phyloP scores from a whole-genome alignment of 2,888 invertebrate genomes.

The Philereme transversata region DNA sequence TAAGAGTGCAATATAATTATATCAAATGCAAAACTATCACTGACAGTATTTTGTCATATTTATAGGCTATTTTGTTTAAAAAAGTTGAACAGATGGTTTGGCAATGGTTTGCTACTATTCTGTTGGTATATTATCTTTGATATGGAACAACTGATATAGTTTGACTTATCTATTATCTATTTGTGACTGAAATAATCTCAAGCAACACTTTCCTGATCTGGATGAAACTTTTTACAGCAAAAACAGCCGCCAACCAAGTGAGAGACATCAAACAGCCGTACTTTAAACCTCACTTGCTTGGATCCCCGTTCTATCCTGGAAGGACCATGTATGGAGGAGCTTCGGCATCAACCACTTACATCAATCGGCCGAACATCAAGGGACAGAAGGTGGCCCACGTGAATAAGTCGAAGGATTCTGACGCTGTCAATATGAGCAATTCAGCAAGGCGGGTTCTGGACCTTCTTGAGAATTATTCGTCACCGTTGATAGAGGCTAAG shows the following conservation, averaged over 20 bases:
- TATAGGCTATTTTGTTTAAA: too few species aligned
- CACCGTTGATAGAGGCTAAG: conserved; percentile 90
- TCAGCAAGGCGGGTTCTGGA: conserved; percentile 92
- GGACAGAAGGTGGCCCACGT: conserved; percentile 52
- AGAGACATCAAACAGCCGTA: conserved; percentile 61
- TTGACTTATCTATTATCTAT: too few species aligned
- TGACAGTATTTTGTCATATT: too few species aligned
- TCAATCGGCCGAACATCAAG: conserved; percentile 65
- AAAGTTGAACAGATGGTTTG: too few species aligned
- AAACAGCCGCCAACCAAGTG: conserved; percentile 62
- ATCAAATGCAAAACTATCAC: too few species aligned
- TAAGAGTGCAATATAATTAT: too few species aligned
- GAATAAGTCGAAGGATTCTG: conserved; percentile 48
- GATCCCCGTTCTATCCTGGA: conserved; percentile 90
- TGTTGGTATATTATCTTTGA: too few species aligned
- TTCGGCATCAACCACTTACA: conserved; percentile 77
- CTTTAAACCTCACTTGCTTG: conserved; percentile 60
- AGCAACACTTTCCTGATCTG: too few species aligned
- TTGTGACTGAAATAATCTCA: too few species aligned
- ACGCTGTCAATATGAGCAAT: conserved; percentile 82
- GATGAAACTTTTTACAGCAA: conserved; percentile 49
- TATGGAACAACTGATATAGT: too few species aligned
- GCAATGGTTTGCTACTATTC: too few species aligned
- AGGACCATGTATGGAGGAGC: conserved; percentile 91
- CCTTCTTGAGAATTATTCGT: conserved; percentile 91